Conservation (phyloP, 2,888 invertebrate species). For the Buathra laborator region DNA sequence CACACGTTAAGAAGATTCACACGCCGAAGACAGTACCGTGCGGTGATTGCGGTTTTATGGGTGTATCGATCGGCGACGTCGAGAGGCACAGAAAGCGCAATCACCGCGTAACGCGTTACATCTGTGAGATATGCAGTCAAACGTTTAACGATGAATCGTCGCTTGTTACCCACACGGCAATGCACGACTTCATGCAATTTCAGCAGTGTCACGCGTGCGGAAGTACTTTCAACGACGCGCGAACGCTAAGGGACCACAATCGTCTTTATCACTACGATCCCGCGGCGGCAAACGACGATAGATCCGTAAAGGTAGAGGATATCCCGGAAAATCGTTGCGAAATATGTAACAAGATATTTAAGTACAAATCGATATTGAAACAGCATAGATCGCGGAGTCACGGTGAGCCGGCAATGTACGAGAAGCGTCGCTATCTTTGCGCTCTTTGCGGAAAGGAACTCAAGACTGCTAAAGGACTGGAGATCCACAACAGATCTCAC, state of each 20-base stretch:
- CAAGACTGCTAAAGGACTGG: constrained; percentile 80
- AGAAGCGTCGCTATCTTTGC: constrained; percentile 78
- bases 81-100: constrained; percentile 76
- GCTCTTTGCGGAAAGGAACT: constrained; percentile 80
- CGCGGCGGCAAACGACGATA: constrained; percentile 1
- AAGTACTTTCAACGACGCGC: constrained; percentile 75
- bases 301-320: constrained; percentile 36
- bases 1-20: constrained; percentile 79
- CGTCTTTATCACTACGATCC: constrained; percentile 74
- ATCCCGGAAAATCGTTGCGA: constrained; percentile 75
- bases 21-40: constrained; percentile 77
- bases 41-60: constrained; percentile 78
- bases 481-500: constrained; percentile 80
- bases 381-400: constrained; percentile 78
- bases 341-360: constrained; percentile 75
- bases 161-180: constrained; percentile 73
- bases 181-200: constrained; percentile 76
- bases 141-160: constrained; percentile 73
- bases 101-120: constrained; percentile 71
- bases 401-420: constrained; percentile 70
- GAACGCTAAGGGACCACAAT: constrained; percentile 77
- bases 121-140: constrained; percentile 77
- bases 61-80: constrained; percentile 75
- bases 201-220: constrained; percentile 77
- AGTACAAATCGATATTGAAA: constrained; percentile 77